A percentile compares a stretch with the other conserved stretches of the same genome.
Conservation (phyloP, 2,888 invertebrate genomes). For the Leptopilina syphax region DNA sequence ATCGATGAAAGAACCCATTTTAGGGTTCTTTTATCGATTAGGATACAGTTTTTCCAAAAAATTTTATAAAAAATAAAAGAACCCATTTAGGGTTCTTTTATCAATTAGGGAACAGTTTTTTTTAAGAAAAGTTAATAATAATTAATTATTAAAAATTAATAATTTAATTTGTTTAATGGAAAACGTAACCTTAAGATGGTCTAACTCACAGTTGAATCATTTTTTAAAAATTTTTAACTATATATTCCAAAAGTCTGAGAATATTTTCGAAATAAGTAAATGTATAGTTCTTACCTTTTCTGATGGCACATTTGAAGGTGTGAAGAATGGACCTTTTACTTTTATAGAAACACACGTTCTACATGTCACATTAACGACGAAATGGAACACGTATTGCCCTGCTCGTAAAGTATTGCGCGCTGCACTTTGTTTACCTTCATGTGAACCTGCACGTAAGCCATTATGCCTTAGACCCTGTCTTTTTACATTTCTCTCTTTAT, state of each 20-base stretch:
- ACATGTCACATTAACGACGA: slow-evolving; percentile 72
- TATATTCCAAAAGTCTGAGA: background rate
- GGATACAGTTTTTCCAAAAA: too few relatives aligned
- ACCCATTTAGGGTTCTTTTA: too few relatives aligned
- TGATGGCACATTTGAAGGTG: background rate
- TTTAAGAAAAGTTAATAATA: too few relatives aligned
- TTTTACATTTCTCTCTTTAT: slow-evolving; percentile 12
- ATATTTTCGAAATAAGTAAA: background rate
- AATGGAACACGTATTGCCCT: slow-evolving; percentile 74
- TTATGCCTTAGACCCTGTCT: slow-evolving; percentile 47
- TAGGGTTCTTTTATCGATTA: too few relatives aligned
- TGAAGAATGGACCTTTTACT: slow-evolving; percentile 45
- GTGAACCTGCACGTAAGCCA: slow-evolving; percentile 64
- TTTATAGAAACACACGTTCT: slow-evolving; percentile 70
- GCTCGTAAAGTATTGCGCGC: slow-evolving; percentile 73
- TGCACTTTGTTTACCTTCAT: slow-evolving; percentile 70
- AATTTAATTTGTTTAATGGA: too few relatives aligned
- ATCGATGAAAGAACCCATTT: too few relatives aligned
- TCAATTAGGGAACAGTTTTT: too few relatives aligned
- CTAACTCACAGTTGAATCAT: too few relatives aligned
- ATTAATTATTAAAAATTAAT: too few relatives aligned
- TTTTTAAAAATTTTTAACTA: too few relatives aligned
- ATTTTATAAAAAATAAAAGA: too few relatives aligned
- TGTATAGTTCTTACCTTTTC: background rate
- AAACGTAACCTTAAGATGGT: too few relatives aligned